A percentile compares a stretch with the other conserved stretches of the same genome.
Evolutionary conservation across 2,113 vertebrate species (phyloP).

Genomic region (Zosterops lateralis): DNA sequence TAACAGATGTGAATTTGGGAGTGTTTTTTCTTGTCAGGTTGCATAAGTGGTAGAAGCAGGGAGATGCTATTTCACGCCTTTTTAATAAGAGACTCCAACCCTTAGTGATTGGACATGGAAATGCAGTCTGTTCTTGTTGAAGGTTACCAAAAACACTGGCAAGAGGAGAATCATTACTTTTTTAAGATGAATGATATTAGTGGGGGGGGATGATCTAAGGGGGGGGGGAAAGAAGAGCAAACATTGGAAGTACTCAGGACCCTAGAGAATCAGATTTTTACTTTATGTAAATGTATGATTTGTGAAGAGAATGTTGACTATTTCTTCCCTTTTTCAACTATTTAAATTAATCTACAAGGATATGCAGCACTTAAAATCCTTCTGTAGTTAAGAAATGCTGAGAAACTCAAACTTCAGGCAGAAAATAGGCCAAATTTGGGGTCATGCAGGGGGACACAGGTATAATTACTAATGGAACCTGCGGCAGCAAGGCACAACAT

Average conservation of each 20-base stretch:
- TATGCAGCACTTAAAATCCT: background rate
- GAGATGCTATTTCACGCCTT: background rate
- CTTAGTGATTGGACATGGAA: background rate
- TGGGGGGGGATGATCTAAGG: background rate
- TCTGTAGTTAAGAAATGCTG: background rate
- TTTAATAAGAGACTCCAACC: background rate
- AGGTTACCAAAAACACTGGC: background rate
- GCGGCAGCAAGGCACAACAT: background rate
- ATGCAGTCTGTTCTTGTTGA: background rate
- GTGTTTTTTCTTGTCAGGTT: background rate
- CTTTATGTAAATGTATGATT: background rate
- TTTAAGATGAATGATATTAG: background rate
- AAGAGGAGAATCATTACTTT: background rate
- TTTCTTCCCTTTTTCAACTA: constrained; percentile 23
- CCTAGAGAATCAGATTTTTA: background rate
- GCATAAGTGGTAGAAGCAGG: background rate
- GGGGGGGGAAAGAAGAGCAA: background rate
- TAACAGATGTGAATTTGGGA: background rate
- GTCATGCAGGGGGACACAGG: no score
- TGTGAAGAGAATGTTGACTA: constrained; percentile 12
- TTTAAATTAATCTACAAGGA: background rate
- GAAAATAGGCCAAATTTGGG: background rate
- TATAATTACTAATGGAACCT: background rate
- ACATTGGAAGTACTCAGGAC: background rate
- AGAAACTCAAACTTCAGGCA: background rate